phyloP scores from a whole-genome alignment of 2,888 invertebrate genomes.

The Disparrhopalites patrizii region DNA sequence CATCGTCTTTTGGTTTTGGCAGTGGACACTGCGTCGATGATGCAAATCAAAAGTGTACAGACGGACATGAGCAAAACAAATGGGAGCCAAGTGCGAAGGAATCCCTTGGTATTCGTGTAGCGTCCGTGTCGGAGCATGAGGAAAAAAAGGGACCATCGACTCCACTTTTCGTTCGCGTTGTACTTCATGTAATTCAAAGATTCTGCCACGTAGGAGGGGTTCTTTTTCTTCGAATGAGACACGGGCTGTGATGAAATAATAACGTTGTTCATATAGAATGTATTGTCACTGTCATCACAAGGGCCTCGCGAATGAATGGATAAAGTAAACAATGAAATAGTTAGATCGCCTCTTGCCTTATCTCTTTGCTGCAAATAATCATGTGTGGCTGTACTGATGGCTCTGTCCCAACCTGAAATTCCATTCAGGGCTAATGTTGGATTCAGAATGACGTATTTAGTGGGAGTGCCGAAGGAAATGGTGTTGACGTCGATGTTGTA shows the following conservation, averaged over 20 bases:
- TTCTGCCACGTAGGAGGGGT: conserved; percentile 10
- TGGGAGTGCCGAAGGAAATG: not conserved
- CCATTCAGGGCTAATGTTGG: not conserved
- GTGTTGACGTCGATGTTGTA: conserved; percentile 11
- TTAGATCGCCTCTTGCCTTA: conserved; percentile 1
- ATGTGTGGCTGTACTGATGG: conserved; percentile 1
- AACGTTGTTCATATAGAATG: no score
- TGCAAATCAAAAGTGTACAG: not conserved
- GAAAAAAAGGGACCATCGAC: not conserved
- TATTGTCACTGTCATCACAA: no score
- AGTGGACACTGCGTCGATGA: no score
- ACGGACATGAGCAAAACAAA: not conserved
- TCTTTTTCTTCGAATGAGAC: not conserved
- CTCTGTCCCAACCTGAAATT: not conserved
- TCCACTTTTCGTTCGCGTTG: not conserved
- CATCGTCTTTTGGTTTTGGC: no score
- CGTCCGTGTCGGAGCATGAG: not conserved
- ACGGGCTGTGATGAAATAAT: not conserved
- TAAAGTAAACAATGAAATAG: no score
- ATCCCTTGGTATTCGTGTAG: not conserved
- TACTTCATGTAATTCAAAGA: conserved; percentile 7
- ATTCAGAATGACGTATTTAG: conserved; percentile 6
- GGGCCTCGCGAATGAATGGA: no score
- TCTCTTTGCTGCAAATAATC: conserved; percentile 6
- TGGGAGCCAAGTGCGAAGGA: not conserved